phyloP scores from a whole-genome alignment of 1,140 invertebrate species.

The Pseudomyrmex concolor region DNA sequence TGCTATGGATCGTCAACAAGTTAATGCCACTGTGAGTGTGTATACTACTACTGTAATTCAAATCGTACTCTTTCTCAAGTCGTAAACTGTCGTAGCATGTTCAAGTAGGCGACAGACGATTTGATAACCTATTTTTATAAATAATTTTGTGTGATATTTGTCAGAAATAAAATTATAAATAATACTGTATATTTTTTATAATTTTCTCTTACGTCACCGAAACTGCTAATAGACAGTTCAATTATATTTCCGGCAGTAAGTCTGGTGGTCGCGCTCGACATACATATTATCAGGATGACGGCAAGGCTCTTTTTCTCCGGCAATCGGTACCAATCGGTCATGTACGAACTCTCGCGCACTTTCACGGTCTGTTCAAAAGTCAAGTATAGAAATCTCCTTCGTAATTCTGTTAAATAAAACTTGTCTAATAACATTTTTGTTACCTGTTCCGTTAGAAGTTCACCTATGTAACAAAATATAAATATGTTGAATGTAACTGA shows the following conservation, averaged over 20 bases:
- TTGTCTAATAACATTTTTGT: neutral
- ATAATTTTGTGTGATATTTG: neutral
- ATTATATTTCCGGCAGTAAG: slow-evolving; percentile 73
- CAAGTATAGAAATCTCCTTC: neutral
- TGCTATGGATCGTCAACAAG: no score
- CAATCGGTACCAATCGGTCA: slow-evolving; percentile 73
- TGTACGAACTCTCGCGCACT: slow-evolving; percentile 67
- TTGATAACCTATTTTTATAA: slow-evolving; percentile 55
- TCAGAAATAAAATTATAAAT: no score
- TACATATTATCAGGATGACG: slow-evolving; percentile 71
- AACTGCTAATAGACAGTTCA: slow-evolving; percentile 68
- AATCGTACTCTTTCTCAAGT: neutral
- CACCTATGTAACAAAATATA: slow-evolving; percentile 77
- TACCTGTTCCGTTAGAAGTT: slow-evolving; percentile 72
- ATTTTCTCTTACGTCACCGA: slow-evolving; percentile 69
- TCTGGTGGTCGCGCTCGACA: slow-evolving; percentile 65
- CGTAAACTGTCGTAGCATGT: slow-evolving; percentile 58
- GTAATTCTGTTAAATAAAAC: neutral
- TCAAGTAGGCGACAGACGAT: slow-evolving; percentile 57
- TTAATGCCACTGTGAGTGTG: neutral
- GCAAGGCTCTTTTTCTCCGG: slow-evolving; percentile 51
- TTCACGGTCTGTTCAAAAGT: slow-evolving; percentile 57
- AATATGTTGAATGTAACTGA: slow-evolving; percentile 74
- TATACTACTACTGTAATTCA: slow-evolving; percentile 19
- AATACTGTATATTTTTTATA: neutral